These are phyloP conservation scores for Capitulum mitella DNA, from an alignment of 2,888 invertebrate genomes.

Conservation along the genomic window DNA sequence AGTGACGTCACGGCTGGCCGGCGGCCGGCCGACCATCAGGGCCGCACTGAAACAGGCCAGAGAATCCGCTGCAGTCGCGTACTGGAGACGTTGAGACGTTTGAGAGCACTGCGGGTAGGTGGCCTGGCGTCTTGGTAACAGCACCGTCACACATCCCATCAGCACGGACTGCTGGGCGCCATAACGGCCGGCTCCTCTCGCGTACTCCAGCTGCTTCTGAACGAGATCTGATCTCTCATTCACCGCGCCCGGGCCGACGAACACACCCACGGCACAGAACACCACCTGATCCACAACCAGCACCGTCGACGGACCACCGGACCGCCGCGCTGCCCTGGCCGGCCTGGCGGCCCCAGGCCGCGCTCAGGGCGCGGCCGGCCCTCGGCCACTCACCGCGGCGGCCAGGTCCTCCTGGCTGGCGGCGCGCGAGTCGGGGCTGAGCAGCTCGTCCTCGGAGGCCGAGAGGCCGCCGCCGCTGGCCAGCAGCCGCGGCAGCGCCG, in stretches of 20 bases:
- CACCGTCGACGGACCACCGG: neutral
- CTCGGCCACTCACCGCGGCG: neutral
- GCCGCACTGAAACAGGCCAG: neutral
- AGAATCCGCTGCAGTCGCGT: too few relatives aligned
- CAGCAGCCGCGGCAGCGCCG: slow-evolving; percentile 10
- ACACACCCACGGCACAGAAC: too few relatives aligned
- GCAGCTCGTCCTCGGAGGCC: slow-evolving; percentile 10
- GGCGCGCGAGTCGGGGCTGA: neutral
- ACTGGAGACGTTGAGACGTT: too few relatives aligned
- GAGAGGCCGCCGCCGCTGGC: neutral
- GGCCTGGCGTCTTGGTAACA: too few relatives aligned
- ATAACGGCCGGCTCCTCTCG: too few relatives aligned
- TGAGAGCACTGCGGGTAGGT: too few relatives aligned
- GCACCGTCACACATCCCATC: too few relatives aligned
- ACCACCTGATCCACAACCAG: too few relatives aligned
- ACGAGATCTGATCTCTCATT: too few relatives aligned
- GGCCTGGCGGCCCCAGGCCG: neutral
- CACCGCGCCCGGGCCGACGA: too few relatives aligned
- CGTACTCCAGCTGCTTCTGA: too few relatives aligned
- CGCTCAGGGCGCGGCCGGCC: neutral
- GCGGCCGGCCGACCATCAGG: neutral
- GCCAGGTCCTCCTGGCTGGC: neutral
- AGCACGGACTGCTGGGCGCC: too few relatives aligned
- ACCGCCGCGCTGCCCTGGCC: neutral
- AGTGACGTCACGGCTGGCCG: neutral